phyloP scores from a whole-genome alignment of 1,140 invertebrate species.

The Drosophila pectinifera region DNA sequence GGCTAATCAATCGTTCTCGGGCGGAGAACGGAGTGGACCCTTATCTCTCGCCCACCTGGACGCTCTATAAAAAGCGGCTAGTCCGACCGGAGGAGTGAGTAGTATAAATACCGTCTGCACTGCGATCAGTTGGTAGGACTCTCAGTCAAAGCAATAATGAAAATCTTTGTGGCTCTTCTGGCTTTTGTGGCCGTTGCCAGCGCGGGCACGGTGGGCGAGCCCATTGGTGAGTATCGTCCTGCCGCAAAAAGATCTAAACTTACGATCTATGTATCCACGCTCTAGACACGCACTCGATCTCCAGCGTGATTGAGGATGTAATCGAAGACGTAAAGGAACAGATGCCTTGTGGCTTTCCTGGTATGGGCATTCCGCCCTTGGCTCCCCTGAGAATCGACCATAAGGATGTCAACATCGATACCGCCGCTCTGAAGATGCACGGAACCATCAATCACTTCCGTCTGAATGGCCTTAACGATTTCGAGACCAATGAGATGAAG shows the following conservation, averaged over 20 bases:
- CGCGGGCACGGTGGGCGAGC: constrained; percentile 55
- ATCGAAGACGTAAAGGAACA: constrained; percentile 65
- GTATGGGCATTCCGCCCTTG: constrained; percentile 71
- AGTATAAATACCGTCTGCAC: constrained; percentile 76
- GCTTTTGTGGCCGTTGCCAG: constrained; percentile 70
- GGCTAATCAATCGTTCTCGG: constrained; percentile 39
- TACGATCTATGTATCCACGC: not conserved
- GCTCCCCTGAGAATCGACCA: constrained; percentile 72
- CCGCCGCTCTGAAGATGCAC: constrained; percentile 47
- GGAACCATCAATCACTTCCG: constrained; percentile 74
- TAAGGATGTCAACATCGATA: constrained; percentile 66
- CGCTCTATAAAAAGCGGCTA: constrained; percentile 74
- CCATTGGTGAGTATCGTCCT: constrained; percentile 55
- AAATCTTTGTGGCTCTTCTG: constrained; percentile 62
- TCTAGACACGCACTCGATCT: constrained; percentile 59
- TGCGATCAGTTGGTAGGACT: constrained; percentile 69
- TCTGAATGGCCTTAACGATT: constrained; percentile 78
- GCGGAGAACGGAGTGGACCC: constrained; percentile 11
- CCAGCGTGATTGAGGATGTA: constrained; percentile 58
- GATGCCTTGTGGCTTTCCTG: constrained; percentile 81
- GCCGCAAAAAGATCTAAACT: no score
- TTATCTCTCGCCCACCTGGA: constrained; percentile 47
- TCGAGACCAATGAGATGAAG: constrained; percentile 80
- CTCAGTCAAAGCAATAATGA: constrained; percentile 55
- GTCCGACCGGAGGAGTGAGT: constrained; percentile 33